phyloP scores from a whole-genome alignment of 1,140 invertebrate species.

The Temnothorax curvispinosus region DNA sequence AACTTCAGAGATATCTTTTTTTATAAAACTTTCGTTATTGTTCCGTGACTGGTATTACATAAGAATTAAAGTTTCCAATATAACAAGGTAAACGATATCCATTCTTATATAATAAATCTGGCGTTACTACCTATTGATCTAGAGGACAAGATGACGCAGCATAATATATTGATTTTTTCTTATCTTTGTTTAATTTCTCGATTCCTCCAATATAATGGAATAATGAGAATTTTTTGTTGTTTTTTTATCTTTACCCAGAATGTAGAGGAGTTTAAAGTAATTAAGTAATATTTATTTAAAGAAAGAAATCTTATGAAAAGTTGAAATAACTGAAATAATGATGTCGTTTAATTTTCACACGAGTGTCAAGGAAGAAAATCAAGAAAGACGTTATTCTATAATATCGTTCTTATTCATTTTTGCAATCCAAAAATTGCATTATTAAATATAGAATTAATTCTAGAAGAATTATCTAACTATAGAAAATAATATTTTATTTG shows the following conservation, averaged over 20 bases:
- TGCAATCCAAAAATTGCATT: background rate
- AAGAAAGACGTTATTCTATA: background rate
- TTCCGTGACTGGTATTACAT: background rate
- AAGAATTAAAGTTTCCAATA: background rate
- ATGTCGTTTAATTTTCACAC: background rate
- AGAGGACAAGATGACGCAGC: no score
- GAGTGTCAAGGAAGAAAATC: constrained; percentile 1
- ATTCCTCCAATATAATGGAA: background rate
- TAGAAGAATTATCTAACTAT: background rate
- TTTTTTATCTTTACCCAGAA: constrained; percentile 9
- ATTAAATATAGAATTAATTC: background rate
- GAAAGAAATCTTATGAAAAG: background rate
- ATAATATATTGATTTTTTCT: constrained; percentile 10
- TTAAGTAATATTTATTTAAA: constrained; percentile 29
- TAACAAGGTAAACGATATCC: background rate
- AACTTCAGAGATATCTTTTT: background rate
- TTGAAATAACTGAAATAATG: background rate
- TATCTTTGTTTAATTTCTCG: constrained; percentile 9
- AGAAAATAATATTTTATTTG: background rate
- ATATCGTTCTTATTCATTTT: background rate
- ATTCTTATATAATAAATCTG: background rate
- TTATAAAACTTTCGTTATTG: background rate
- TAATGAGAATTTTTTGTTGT: background rate
- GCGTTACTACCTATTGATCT: no score
- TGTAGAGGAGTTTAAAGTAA: constrained; percentile 38